Evolutionary conservation across 2,888 invertebrate genomes (phyloP).

Genomic region (Atherix ibis): DNA sequence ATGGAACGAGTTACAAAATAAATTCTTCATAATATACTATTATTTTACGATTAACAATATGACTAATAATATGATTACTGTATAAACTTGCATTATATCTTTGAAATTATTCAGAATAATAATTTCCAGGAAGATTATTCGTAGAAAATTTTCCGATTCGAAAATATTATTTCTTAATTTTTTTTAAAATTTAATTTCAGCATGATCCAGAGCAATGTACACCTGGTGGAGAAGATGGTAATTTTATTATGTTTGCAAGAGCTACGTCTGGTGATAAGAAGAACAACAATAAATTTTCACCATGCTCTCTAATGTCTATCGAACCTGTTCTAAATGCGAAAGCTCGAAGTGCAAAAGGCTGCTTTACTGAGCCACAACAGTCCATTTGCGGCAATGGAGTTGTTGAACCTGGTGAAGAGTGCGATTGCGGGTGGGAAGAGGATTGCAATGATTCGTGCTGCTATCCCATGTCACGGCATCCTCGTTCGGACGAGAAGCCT

Average conservation of each 20-base stretch:
- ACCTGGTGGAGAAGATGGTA: conserved; percentile 90
- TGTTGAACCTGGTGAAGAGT: conserved; percentile 91
- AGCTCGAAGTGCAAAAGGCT: conserved; percentile 77
- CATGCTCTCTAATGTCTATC: conserved; percentile 83
- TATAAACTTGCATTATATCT: too few relatives aligned
- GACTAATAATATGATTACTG: too few relatives aligned
- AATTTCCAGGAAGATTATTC: too few relatives aligned
- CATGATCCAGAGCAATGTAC: conserved; percentile 91
- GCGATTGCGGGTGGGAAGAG: conserved; percentile 97
- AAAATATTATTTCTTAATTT: too few relatives aligned
- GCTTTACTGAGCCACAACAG: conserved; percentile 84
- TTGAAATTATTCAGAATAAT: too few relatives aligned
- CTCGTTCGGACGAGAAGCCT: conserved; percentile 61
- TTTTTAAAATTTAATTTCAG: conserved; percentile 41
- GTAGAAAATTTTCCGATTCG: too few relatives aligned
- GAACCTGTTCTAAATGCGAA: conserved; percentile 85
- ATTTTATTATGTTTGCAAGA: conserved; percentile 98
- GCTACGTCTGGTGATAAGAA: conserved; percentile 96
- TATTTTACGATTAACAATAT: too few relatives aligned
- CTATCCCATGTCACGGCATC: conserved; percentile 71
- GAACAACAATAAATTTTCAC: conserved; percentile 95
- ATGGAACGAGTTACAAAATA: too few relatives aligned
- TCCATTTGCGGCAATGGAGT: conserved; percentile 98
- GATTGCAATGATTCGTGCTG: conserved; percentile 92
- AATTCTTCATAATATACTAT: too few relatives aligned